Evolutionary conservation across 2,797 vertebrate genomes (phyloP), one percentile per base, ranked within the genome.

Genomic region (Florisuga fusca): DNA sequence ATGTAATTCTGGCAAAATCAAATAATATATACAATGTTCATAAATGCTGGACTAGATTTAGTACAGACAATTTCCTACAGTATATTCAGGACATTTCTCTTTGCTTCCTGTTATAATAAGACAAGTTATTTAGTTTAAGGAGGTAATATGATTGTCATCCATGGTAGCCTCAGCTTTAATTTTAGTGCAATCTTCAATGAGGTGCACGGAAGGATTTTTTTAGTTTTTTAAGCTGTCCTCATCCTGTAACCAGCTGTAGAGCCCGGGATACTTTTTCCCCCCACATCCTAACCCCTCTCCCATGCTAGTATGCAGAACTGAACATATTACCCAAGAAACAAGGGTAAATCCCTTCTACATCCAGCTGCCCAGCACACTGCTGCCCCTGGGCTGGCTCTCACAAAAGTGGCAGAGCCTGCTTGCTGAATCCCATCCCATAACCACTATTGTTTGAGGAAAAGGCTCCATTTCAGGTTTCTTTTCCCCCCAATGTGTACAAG

Each of bases 61-160:
- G 87, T 94, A 86, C 83, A 91, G 94, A 90, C 96, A 94, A 96
- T 96, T 96, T 95, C 91, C 85, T 91, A 82, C 69, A 31, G 57
- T 48, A 86, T 59, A 96, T 91, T 78, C 82, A 75, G 69, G 81
- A 84, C 62, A 84, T 94, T 94, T 68, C 87, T 96, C 94, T 91
- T 86, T 73, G 79, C 89, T 36, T 90, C 94, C 91, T 85, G 41
- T 68, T 75, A 22, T 38, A 87, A 53, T 29, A 84, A 72, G 69
- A 90, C 79, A 94, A 66, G 58, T 93, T 91, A 73, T 33, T 89
- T 64, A 54, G 69, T 64, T 80, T 78, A 64, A 83, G 66, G 50
- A 85, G 61, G 16, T 43, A 80, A 68, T 58, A 26, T 12, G 84
- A 89, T 63, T 85, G 89, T n/a, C 82, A 80, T n/a, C 79, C 46